These are phyloP conservation scores for Pocota personata DNA, from an alignment of 2,888 invertebrate genomes.

Conservation along the genomic window DNA sequence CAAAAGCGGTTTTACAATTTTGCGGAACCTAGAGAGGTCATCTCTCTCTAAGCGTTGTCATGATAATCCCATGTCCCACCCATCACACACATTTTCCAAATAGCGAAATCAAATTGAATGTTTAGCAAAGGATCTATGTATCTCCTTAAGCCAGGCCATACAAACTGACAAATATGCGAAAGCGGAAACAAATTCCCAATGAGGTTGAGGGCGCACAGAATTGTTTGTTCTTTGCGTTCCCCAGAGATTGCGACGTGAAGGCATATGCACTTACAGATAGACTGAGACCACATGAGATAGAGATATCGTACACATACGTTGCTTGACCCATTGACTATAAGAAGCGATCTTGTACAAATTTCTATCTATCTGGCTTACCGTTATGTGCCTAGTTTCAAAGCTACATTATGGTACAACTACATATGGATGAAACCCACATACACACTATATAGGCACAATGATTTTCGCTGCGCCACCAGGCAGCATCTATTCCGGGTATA, in stretches of 20 bases:
- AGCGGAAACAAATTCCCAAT: conserved; percentile 69
- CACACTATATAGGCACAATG: conserved; percentile 36
- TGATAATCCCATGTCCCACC: not conserved
- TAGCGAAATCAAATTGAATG: conserved; percentile 5
- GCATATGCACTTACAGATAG: conserved; percentile 33
- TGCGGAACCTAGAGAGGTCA: not conserved
- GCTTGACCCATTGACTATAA: conserved; percentile 74
- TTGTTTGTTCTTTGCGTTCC: conserved; percentile 53
- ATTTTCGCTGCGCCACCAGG: conserved; percentile 7
- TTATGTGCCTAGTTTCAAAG: conserved; percentile 69
- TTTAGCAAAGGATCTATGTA: not conserved
- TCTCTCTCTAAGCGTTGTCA: not conserved
- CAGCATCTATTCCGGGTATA: conserved; percentile 49
- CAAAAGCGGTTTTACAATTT: too few species aligned
- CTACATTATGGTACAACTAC: conserved; percentile 63
- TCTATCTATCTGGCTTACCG: conserved; percentile 69
- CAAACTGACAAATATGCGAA: conserved; percentile 64
- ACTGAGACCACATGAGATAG: conserved; percentile 1
- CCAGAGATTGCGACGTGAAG: conserved; percentile 2
- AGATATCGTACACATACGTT: conserved; percentile 45
- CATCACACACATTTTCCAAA: conserved; percentile 6
- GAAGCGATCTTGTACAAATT: conserved; percentile 73
- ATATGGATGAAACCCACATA: conserved; percentile 60
- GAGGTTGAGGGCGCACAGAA: conserved; percentile 62
- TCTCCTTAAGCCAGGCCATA: conserved; percentile 5